Conservation (phyloP, 2,797 vertebrate species). For the Pteronotus mesoamericanus region DNA sequence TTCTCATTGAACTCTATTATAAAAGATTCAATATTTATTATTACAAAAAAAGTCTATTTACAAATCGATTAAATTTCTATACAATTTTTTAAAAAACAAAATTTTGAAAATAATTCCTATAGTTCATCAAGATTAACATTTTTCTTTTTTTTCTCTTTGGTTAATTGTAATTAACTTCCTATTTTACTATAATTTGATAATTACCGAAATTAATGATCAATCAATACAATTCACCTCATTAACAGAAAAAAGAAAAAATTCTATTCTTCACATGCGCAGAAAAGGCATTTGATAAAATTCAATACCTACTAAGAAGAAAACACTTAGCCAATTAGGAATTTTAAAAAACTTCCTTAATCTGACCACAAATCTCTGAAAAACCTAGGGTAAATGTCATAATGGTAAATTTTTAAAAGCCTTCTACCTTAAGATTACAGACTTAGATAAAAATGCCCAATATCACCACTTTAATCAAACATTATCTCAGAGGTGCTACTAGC, state of each 20-base stretch:
- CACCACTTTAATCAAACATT: neutral
- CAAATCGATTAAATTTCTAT: neutral
- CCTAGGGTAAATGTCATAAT: neutral
- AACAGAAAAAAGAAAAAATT: neutral
- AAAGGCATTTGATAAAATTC: neutral
- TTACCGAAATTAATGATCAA: neutral
- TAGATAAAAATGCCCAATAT: neutral
- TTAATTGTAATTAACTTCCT: constrained; percentile 1
- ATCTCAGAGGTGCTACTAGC: neutral
- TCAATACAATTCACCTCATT: neutral
- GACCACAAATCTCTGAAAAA: neutral
- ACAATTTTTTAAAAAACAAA: neutral
- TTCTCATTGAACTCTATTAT: neutral
- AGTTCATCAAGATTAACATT: neutral
- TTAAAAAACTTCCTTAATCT: neutral
- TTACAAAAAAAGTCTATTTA: constrained; percentile 18
- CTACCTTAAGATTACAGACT: neutral
- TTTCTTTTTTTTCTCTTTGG: neutral
- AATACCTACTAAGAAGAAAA: neutral
- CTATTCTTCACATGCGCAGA: neutral
- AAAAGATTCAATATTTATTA: neutral
- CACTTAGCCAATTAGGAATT: neutral
- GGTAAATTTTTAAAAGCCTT: neutral
- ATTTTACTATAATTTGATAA: neutral
- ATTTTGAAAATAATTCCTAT: neutral